phyloP scores from a whole-genome alignment of 2,113 vertebrate species.

The Microtus montanus region DNA sequence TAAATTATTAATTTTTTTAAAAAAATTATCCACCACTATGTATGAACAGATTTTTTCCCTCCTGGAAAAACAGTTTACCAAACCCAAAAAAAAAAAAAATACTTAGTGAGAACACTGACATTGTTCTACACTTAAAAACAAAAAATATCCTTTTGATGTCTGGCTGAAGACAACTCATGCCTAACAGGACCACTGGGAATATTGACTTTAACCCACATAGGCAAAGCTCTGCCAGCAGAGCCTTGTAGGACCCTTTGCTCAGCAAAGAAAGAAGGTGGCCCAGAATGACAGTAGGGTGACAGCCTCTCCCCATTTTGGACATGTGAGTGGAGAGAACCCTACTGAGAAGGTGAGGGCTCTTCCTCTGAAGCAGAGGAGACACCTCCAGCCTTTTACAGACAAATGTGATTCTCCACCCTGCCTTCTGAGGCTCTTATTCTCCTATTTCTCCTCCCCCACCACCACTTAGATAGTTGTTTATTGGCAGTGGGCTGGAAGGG shows the following conservation, averaged over 20 bases:
- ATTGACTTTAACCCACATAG: not conserved
- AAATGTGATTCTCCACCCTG: not conserved
- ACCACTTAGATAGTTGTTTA: no score
- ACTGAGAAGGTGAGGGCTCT: not conserved
- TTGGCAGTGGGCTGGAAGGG: no score
- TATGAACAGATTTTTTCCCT: not conserved
- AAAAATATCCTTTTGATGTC: constrained; percentile 25
- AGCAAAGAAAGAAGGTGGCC: not conserved
- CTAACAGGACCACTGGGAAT: not conserved
- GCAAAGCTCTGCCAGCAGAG: not conserved
- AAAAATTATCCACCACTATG: not conserved
- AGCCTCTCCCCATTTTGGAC: not conserved
- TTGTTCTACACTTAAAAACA: constrained; percentile 22
- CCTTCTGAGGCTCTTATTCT: not conserved
- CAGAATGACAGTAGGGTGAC: not conserved
- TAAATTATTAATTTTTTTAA: not conserved
- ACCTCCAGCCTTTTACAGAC: not conserved
- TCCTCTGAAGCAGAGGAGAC: not conserved
- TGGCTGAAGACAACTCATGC: not conserved
- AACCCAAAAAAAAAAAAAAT: constrained; percentile 15
- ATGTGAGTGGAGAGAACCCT: not conserved
- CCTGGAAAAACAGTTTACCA: constrained; percentile 9
- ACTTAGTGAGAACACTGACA: constrained; percentile 20
- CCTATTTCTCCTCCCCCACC: not conserved
- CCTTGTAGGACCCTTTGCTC: not conserved